Conservation (phyloP, 2,113 vertebrate species). For the Emydocephalus ijimae region DNA sequence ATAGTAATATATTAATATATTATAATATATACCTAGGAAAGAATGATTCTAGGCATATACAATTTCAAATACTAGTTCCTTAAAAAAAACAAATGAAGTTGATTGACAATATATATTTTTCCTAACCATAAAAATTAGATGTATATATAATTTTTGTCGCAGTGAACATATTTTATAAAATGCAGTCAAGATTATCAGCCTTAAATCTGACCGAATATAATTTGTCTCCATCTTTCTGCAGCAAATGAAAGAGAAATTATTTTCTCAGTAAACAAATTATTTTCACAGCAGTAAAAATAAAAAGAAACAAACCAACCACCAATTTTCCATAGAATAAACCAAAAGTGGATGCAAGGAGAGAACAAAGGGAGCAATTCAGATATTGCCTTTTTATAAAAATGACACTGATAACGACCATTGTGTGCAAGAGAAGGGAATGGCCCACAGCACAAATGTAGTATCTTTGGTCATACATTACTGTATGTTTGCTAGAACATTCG, state of each 20-base stretch:
- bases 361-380: neutral
- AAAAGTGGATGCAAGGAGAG: neutral
- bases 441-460: neutral
- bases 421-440: too few relatives aligned
- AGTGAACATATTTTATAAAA: neutral
- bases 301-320: neutral
- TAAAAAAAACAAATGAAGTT: neutral
- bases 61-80: neutral
- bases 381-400: neutral
- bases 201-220: neutral
- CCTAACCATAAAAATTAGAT: neutral
- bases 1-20: too few relatives aligned
- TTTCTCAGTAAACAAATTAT: neutral
- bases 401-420: neutral
- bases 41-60: neutral
- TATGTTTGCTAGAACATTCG: neutral
- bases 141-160: neutral
- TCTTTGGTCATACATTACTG: neutral
- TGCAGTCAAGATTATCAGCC: neutral
- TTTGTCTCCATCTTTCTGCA: neutral
- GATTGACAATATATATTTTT: neutral
- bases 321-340: neutral
- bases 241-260: neutral
- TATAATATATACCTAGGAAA: too few relatives aligned
- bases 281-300: neutral